Conservation (phyloP, 2,888 invertebrate genomes). For the Drosophila macrospina region DNA sequence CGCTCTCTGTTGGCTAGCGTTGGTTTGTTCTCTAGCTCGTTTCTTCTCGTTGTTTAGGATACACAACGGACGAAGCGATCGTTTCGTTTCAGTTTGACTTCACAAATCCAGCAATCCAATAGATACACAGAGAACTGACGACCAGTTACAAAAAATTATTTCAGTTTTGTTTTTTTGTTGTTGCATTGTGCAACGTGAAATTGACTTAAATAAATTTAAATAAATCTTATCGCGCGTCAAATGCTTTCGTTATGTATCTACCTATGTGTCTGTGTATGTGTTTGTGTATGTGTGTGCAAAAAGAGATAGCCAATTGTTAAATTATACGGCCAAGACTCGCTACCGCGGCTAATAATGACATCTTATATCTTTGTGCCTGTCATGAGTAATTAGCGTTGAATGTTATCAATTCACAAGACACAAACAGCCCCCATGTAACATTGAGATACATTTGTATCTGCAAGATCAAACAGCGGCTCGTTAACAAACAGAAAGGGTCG, state of each 20-base stretch:
- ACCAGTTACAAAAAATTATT: slow-evolving; percentile 31
- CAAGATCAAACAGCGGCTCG: slow-evolving; percentile 28
- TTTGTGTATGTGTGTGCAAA: slow-evolving; percentile 10
- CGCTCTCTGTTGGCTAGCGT: slow-evolving; percentile 31
- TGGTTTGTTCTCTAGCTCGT: slow-evolving; percentile 60
- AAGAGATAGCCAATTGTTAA: slow-evolving; percentile 30
- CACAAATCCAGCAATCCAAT: slow-evolving; percentile 82
- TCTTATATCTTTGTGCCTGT: slow-evolving; percentile 41
- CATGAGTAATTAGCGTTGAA: slow-evolving; percentile 64
- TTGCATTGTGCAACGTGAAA: slow-evolving; percentile 51
- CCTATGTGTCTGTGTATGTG: slow-evolving; percentile 12
- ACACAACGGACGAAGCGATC: slow-evolving; percentile 77
- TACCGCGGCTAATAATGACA: slow-evolving; percentile 37
- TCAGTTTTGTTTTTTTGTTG: slow-evolving; percentile 55
- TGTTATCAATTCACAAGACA: slow-evolving; percentile 39
- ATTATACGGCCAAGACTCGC: slow-evolving; percentile 34
- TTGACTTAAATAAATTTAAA: slow-evolving; percentile 61
- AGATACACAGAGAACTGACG: slow-evolving; percentile 82
- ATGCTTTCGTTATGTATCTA: slow-evolving; percentile 7
- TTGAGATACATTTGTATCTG: slow-evolving; percentile 74
- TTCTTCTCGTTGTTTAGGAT: slow-evolving; percentile 80
- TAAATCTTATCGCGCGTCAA: slow-evolving; percentile 43
- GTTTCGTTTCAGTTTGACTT: slow-evolving; percentile 84
- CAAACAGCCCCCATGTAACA: slow-evolving; percentile 16
- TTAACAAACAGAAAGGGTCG: slow-evolving; percentile 72